Evolutionary conservation across 2,113 vertebrate species (phyloP).

Genomic region (Cricetomys ansorgei): DNA sequence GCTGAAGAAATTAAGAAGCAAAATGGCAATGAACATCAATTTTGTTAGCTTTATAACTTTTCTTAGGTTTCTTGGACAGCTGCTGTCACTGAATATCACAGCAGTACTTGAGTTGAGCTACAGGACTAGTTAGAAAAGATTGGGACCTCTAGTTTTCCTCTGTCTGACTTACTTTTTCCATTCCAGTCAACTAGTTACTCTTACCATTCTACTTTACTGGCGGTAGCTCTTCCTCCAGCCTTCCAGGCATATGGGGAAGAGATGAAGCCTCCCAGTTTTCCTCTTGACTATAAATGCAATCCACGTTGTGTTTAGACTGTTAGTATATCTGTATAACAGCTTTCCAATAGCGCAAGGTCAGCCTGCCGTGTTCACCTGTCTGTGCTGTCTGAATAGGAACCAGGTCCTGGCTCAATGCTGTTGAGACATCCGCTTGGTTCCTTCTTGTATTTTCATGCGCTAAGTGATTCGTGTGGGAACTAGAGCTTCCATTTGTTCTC

Average conservation of each 20-base stretch:
- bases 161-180: background rate
- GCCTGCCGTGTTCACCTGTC: background rate
- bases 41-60: slow-evolving; percentile 40
- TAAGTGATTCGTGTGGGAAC: background rate
- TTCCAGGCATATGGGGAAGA: background rate
- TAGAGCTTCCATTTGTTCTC: background rate
- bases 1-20: slow-evolving; percentile 20
- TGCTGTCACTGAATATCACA: background rate
- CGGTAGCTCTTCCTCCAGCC: background rate
- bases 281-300: slow-evolving; percentile 32
- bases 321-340: background rate
- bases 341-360: background rate
- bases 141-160: background rate
- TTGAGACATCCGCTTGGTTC: background rate
- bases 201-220: background rate
- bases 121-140: background rate
- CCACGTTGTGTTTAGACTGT: background rate
- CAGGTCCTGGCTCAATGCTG: background rate
- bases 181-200: background rate
- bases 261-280: background rate
- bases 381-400: background rate
- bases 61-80: background rate
- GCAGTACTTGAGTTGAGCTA: background rate
- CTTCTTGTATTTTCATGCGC: background rate
- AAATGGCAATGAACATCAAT: background rate